Base-by-base conservation (phyloP, 2,113 vertebrate genomes). In the Rousettus leschenaultii region DNA sequence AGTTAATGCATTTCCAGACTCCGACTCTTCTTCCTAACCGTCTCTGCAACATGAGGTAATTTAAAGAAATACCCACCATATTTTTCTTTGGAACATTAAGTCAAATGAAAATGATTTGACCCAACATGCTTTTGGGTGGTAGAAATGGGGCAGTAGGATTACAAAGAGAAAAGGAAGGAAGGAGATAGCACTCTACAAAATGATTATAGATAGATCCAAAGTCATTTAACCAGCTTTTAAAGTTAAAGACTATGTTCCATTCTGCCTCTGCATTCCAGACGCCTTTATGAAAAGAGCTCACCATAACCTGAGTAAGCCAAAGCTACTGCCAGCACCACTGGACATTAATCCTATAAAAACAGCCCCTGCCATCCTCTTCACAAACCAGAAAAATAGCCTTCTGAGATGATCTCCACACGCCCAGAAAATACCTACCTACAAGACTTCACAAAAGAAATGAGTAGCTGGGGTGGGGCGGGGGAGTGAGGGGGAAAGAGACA, bases 51-150 rank as follows among this genome's bases (percentile, higher is more conserved):
- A 40, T 40, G 40, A 40, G 6, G 11, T 93, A 90, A 87, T 73
- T 28, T 59, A 87, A 96, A 89, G 61, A 80, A 89, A 95, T 75
- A 70, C 6, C 7, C 40, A 84, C 33, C 28, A 6, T 73, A 38
- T 38, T 73, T 91, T 78, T 87, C 74, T 93, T 79, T 91, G 70
- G 51, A 94, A 85, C 57, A 21, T 68, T 85, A 61, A 91, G 68
- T 74, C 48, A 75, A 53, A 79, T 78, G 63, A 91, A 83, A 61
- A 90, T 79, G 26, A 73, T 84, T 88, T 83, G 45, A 71, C 30
- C 35, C 40, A 78, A 66, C 28, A 61, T 53, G 33, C n/a, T 83
- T 22, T 38, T 30, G 33, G 55, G 43, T 40, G 75, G 35, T 38
- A 55, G 45, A 96, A 91, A 59, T 71, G 28, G 55, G 70, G 38